A percentile compares a stretch with the other conserved stretches of the same genome.
Conservation (phyloP, 2,113 vertebrate genomes). For the Himantopus leucocephalus region DNA sequence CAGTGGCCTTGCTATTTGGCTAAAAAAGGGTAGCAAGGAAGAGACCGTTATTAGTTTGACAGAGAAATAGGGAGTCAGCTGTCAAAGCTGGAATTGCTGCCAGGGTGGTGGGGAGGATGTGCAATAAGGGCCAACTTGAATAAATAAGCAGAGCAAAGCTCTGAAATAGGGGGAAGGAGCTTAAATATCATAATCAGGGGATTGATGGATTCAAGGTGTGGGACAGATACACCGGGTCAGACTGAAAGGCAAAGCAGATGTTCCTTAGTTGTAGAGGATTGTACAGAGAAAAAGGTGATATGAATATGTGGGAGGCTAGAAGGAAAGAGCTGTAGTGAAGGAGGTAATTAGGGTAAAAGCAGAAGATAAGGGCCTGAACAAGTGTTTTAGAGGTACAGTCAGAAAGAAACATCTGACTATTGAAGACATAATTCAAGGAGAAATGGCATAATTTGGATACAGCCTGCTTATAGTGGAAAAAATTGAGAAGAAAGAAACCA, state of each 20-base stretch:
- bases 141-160: constrained; percentile 10
- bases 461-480: not conserved
- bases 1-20: not conserved
- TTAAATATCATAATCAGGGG: not conserved
- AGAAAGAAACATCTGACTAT: not conserved
- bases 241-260: not conserved
- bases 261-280: not conserved
- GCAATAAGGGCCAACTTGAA: not conserved
- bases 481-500: not conserved
- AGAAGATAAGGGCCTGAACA: not conserved
- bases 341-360: not conserved
- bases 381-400: not conserved
- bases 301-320: not conserved
- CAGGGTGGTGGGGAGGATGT: not conserved
- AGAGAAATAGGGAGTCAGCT: constrained; percentile 15
- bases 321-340: not conserved
- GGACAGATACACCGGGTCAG: not conserved
- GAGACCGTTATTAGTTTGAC: constrained; percentile 6
- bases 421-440: not conserved
- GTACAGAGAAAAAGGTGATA: not conserved
- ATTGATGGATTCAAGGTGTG: not conserved
- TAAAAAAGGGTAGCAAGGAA: constrained; percentile 6
- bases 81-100: constrained; percentile 19
- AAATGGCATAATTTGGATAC: not conserved
- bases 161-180: not conserved